Evolutionary conservation across 1,140 invertebrate genomes (phyloP).

Genomic region (Papilio aristodemus): DNA sequence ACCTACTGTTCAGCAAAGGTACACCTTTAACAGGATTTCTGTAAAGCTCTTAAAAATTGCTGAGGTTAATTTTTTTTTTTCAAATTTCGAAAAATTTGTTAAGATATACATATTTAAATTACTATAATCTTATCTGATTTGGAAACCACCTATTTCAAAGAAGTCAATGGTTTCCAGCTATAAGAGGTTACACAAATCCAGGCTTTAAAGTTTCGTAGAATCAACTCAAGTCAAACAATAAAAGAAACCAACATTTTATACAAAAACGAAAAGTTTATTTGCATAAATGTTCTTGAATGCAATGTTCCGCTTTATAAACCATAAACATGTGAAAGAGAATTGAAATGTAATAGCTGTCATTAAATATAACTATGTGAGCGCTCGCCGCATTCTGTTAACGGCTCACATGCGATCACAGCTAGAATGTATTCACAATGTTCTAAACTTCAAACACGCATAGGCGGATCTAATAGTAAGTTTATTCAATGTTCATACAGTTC

Average conservation of each 20-base stretch:
- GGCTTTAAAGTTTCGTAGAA: too few relatives aligned
- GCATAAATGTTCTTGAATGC: background rate
- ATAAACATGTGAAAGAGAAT: constrained; percentile 16
- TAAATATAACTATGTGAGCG: constrained; percentile 16
- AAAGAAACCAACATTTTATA: too few relatives aligned
- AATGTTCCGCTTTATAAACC: constrained; percentile 2
- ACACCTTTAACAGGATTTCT: too few relatives aligned
- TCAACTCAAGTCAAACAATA: too few relatives aligned
- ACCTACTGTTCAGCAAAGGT: background rate
- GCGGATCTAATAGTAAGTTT: background rate
- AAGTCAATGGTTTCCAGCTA: too few relatives aligned
- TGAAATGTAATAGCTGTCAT: constrained; percentile 10
- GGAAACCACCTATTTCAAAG: too few relatives aligned
- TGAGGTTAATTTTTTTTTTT: too few relatives aligned
- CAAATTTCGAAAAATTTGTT: too few relatives aligned
- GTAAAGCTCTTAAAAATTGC: background rate
- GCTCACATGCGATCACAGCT: background rate
- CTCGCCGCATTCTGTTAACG: background rate
- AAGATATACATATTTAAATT: too few relatives aligned
- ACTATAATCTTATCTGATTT: too few relatives aligned
- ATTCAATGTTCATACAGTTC: too few relatives aligned
- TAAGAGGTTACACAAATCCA: too few relatives aligned
- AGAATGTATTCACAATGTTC: background rate
- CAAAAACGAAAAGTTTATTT: background rate
- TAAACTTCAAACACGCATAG: background rate